These are phyloP conservation scores for Tetragonula clypearis DNA, from an alignment of 1,140 invertebrate genomes.

Conservation along the genomic window DNA sequence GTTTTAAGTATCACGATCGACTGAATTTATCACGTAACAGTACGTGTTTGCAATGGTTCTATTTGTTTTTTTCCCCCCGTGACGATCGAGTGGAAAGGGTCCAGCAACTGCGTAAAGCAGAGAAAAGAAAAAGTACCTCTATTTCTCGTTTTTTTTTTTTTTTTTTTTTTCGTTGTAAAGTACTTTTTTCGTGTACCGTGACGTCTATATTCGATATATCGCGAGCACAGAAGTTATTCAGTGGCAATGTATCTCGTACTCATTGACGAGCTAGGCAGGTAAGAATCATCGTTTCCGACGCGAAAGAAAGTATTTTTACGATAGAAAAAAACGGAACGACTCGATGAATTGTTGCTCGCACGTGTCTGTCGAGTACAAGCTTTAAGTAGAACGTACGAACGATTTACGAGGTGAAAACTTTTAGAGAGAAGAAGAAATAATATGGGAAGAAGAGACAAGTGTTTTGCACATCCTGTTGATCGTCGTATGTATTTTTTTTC, in stretches of 20 bases:
- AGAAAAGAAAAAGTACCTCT: background rate
- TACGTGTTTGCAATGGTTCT: background rate
- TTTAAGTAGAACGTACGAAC: constrained; percentile 1
- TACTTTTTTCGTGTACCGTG: background rate
- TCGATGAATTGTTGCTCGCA: constrained; percentile 1
- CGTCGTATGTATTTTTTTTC: constrained; percentile 19
- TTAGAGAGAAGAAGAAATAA: background rate
- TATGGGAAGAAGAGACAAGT: background rate
- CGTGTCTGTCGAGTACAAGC: background rate
- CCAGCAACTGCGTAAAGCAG: background rate
- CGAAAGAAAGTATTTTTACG: constrained; percentile 25
- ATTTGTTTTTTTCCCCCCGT: background rate
- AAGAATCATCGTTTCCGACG: background rate
- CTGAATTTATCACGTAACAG: background rate
- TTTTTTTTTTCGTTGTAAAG: background rate
- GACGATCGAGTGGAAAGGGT: constrained; percentile 27
- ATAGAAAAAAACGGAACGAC: background rate
- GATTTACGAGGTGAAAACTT: background rate
- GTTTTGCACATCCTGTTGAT: constrained; percentile 21
- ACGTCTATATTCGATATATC: background rate
- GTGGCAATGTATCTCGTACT: background rate
- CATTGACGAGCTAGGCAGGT: background rate
- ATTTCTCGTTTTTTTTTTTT: background rate
- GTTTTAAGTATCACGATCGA: background rate
- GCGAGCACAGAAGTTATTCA: background rate